These are phyloP conservation scores for Drosophila nigrodunni DNA, from an alignment of 1,140 invertebrate species.

Conservation along the genomic window DNA sequence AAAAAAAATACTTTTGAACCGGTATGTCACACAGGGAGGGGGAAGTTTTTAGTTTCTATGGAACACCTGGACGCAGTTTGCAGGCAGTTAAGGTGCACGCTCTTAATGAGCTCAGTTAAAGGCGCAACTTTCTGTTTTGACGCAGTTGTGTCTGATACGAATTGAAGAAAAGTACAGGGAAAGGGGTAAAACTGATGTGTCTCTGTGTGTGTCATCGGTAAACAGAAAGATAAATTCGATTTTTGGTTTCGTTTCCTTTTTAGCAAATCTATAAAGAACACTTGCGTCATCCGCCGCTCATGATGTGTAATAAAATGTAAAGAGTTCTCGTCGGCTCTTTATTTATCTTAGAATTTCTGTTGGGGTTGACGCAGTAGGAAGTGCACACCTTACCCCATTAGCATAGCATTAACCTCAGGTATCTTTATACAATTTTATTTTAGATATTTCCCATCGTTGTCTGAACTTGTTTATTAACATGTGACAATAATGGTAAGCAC, in stretches of 20 bases:
- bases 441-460: constrained; percentile 50
- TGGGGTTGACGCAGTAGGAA: constrained; percentile 48
- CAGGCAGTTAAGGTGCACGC: constrained; percentile 62
- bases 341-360: neutral
- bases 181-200: neutral
- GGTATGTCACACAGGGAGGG: constrained; percentile 65
- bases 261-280: constrained; percentile 66
- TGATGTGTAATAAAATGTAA: constrained; percentile 33
- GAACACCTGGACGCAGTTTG: constrained; percentile 66
- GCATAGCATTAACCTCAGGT: constrained; percentile 67
- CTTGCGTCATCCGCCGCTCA: constrained; percentile 68
- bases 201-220: constrained; percentile 44
- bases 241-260: constrained; percentile 32
- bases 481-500: constrained; percentile 74
- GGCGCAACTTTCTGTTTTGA: constrained; percentile 73
- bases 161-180: constrained; percentile 7
- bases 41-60: constrained; percentile 72
- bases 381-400: constrained; percentile 60
- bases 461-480: constrained; percentile 72
- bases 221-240: constrained; percentile 57
- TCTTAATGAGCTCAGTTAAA: constrained; percentile 45
- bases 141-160: constrained; percentile 65
- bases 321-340: neutral
- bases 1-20: constrained; percentile 24
- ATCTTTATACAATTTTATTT: constrained; percentile 14